Evolutionary conservation across 2,888 invertebrate genomes (phyloP).

Genomic region (Trisateles emortualis): DNA sequence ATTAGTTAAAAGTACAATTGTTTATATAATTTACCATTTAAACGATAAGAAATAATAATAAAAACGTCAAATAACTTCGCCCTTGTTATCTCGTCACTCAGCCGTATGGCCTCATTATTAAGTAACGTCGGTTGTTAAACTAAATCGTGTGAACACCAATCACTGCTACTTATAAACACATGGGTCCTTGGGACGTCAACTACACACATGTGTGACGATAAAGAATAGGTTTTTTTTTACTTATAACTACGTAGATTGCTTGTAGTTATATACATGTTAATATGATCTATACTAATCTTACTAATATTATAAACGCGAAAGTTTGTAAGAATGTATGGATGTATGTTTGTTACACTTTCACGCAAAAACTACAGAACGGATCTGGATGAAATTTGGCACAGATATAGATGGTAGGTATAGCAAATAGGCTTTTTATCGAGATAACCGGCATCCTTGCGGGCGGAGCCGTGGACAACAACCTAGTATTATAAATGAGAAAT

Average conservation of each 20-base stretch:
- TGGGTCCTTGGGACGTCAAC: constrained; percentile 11
- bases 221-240: not conserved
- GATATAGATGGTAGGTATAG: too few relatives aligned
- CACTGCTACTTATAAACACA: constrained; percentile 46
- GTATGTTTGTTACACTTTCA: too few relatives aligned
- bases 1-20: not conserved
- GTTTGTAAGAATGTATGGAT: too few relatives aligned
- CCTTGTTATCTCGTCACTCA: constrained; percentile 46
- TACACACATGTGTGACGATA: constrained; percentile 10
- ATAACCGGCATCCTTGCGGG: too few relatives aligned
- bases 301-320: too few relatives aligned
- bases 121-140: constrained; percentile 40
- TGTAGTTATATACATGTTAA: not conserved
- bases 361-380: too few relatives aligned
- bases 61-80: constrained; percentile 31
- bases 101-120: constrained; percentile 48
- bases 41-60: constrained; percentile 29
- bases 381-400: too few relatives aligned
- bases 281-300: too few relatives aligned
- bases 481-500: too few relatives aligned
- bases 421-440: too few relatives aligned
- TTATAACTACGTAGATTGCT: not conserved
- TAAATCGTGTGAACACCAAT: constrained; percentile 60
- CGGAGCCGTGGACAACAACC: too few relatives aligned
- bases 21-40: constrained; percentile 25